Base-by-base conservation (phyloP, 2,113 vertebrate genomes). In the Hippocampus zosterae region DNA sequence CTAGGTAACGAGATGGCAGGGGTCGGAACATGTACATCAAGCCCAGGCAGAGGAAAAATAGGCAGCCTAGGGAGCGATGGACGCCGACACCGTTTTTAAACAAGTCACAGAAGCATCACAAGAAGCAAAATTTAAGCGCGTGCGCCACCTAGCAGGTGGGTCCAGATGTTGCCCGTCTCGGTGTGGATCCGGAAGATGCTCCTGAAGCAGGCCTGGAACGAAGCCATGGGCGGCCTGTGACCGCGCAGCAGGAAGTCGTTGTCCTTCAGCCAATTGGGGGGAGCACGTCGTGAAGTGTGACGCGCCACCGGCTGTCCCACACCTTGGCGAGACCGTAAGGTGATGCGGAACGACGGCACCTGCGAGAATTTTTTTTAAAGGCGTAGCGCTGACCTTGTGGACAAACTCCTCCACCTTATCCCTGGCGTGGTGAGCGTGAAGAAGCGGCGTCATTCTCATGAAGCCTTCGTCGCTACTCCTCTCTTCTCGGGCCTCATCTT, bases 101-200 rank as follows among this genome's bases (percentile, higher is more conserved):
- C 18, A 19, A 0, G 57, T 57, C 1, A 16, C 11, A 10, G 6
- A 50, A 55, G 52, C 10, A 23, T 23, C 52, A 23, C 52, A 55
- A 2, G 3, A 23, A 8, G 7, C 9, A 23, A n/a, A 55, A n/a
- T 10, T 10, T 9, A 37, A 40, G 2, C 3, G 1, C 21, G 2
- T 8, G 57, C 16, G 33, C 61, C 91, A 97, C 95, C 97, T 81
- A 99, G 86, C 73, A 99, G 93, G 78, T 99, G 97, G 40, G 97
- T 99, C 97, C 97, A 98, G 91, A 99, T 99, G 93, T 99, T 99
- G 71, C 97, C 96, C 0, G 97, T 99, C 91, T 99, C 97, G 0
- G 97, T 99, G 85, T 99, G 97, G 93, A 98, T 98, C 89, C 97
- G 94, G 90, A 99, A 99, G 88, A 99, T 98, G 89, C 96, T 98